Conservation (phyloP, 2,113 vertebrate genomes). For the Trematocara stigmaticum region DNA sequence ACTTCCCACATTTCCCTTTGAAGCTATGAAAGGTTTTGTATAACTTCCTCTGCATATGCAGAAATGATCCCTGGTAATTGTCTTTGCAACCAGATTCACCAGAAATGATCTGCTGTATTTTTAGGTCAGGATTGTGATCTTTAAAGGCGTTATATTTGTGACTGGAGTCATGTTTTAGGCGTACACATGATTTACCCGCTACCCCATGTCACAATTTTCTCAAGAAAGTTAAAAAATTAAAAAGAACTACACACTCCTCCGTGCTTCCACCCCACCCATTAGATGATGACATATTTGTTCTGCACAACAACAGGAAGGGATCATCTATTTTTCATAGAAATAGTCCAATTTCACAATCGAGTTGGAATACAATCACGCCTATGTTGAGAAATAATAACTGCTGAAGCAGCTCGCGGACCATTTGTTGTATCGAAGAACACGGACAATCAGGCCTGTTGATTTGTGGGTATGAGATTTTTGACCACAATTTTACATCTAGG, state of each 20-base stretch:
- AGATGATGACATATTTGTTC: not conserved
- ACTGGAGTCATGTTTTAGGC: not conserved
- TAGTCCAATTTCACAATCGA: conserved; percentile 24
- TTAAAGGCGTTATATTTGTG: not conserved
- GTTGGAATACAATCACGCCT: not conserved
- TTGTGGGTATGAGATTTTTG: not conserved
- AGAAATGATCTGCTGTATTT: not conserved
- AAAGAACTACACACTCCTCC: not conserved
- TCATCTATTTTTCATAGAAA: conserved; percentile 28
- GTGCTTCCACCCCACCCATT: not conserved
- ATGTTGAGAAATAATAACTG: conserved; percentile 25
- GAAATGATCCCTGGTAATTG: not conserved
- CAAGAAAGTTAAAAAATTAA: not conserved
- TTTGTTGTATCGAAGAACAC: not conserved
- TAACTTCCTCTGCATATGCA: not conserved
- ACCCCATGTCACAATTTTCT: not conserved
- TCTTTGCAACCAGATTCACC: not conserved
- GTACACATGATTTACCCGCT: not conserved
- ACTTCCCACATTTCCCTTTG: not conserved
- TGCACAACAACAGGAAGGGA: not conserved
- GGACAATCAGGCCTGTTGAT: not conserved
- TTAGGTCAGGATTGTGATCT: not conserved
- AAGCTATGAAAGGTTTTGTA: not conserved
- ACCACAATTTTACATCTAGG: not conserved
- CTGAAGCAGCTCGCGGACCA: accelerated